phyloP scores from a whole-genome alignment of 2,888 invertebrate species.

The Nipponacmea schrenckii region DNA sequence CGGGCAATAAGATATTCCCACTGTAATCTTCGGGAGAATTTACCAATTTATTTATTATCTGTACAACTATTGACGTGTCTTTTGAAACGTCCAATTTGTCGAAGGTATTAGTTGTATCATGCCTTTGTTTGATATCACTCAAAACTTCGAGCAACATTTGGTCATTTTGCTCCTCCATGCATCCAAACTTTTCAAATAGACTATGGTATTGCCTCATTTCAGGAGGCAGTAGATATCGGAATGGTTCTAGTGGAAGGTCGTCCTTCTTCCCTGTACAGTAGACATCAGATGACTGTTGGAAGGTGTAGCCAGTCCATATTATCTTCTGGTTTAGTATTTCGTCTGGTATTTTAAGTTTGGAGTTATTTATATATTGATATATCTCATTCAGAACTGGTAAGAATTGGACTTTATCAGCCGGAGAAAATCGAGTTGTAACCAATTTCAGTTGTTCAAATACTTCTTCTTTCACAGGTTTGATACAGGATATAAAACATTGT shows the following conservation, averaged over 20 bases:
- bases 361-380: slow-evolving; percentile 7
- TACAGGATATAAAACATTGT: not conserved
- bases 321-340: not conserved
- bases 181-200: slow-evolving; percentile 20
- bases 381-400: slow-evolving; percentile 5
- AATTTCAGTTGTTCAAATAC: slow-evolving; percentile 20
- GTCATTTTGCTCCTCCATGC: not conserved
- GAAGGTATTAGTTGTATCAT: not conserved
- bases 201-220: not conserved
- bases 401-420: slow-evolving; percentile 12
- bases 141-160: slow-evolving; percentile 12
- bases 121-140: slow-evolving; percentile 19
- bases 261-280: not conserved
- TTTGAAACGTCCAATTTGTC: not conserved
- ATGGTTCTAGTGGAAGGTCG: not conserved
- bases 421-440: not conserved
- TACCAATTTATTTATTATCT: slow-evolving; percentile 12
- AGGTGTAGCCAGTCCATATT: slow-evolving; percentile 11
- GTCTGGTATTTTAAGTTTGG: not conserved
- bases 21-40: not conserved
- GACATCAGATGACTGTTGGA: not conserved
- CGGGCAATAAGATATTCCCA: slow-evolving; percentile 17
- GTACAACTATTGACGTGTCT: slow-evolving; percentile 13
- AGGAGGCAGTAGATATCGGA: not conserved
- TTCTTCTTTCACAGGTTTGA: not conserved